Evolutionary conservation across 2,888 invertebrate species (phyloP), one percentile per base, ranked within the genome.

Genomic region (Hoplodrina blanda): DNA sequence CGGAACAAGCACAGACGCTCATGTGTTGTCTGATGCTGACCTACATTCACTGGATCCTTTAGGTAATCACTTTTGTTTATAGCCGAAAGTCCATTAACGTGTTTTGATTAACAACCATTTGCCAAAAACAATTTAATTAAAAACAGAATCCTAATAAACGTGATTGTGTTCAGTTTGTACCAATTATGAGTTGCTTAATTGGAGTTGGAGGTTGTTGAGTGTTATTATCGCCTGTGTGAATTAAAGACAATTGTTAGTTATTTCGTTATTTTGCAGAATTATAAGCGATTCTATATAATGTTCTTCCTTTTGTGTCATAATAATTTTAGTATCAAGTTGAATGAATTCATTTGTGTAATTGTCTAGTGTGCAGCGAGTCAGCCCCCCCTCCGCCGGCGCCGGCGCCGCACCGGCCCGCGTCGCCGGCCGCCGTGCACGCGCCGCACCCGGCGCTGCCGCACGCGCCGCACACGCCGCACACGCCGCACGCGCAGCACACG

Each of bases 41-140:
- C 92, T 98, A 80, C 98, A 98, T 88, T 97, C 98, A 0, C 93
- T 98, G 69, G 98, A 98, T 91, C 98, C 98, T 13, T 93, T 98
- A 85, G 97, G 97, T 97, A 89, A 93, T 92, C 89, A n/a, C n/a
- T 8, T 37, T 41, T 41, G 13, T 41, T 41, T 41, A 41, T 46
- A 1, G 17, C 17, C 46, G 46, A 10, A 6, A n/a, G 55, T 13
- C 0, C 4, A 19, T 62, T 4, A 25, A 2, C 0, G 3, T 8
- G 1, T 53, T 33, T 17, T 15, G 17, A 25, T 30, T 20, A 20
- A 50, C 13, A 19, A 5, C 0, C 5, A 20, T 57, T 11, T 13
- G 5, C 33, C n/a, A 52, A 44, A n/a, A 33, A 4, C 4, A 13
- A 20, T 33, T 67, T 19, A 8, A 19, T 53, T 46, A 46, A 30